A percentile compares a stretch with the other conserved stretches of the same genome.
phyloP scores from a whole-genome alignment of 1,140 invertebrate species.

The Chionoecetes opilio region DNA sequence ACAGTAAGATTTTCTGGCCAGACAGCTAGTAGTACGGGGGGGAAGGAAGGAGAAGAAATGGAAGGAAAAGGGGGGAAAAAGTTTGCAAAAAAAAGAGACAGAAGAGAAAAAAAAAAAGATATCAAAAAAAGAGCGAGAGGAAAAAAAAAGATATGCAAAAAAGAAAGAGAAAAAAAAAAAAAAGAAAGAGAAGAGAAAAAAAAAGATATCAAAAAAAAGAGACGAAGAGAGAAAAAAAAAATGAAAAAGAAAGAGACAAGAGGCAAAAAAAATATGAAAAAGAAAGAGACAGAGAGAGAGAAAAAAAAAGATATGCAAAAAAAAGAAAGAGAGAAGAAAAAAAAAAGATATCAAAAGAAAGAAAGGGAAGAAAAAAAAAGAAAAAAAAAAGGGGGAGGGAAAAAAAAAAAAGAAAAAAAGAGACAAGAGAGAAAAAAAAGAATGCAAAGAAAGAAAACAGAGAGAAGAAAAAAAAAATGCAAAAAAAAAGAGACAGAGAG shows the following conservation, averaged over 20 bases:
- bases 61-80: too few species aligned
- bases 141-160: neutral
- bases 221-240: neutral
- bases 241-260: neutral
- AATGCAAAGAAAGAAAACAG: too few species aligned
- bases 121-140: constrained; percentile 40
- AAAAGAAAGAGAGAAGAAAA: neutral
- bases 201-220: neutral
- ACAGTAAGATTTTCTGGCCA: neutral
- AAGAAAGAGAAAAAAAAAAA: neutral
- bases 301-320: too few species aligned
- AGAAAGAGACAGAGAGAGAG: neutral
- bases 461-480: neutral
- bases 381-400: neutral
- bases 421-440: neutral
- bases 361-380: neutral
- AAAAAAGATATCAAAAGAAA: neutral
- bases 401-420: neutral
- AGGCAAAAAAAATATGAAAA: too few species aligned
- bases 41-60: neutral
- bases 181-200: too few species aligned
- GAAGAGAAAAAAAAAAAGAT: too few species aligned
- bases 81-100: neutral
- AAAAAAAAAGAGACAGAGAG: neutral
- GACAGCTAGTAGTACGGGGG: neutral